Evolutionary conservation across 2,797 vertebrate species (phyloP).

Genomic region (Tapera naevia): DNA sequence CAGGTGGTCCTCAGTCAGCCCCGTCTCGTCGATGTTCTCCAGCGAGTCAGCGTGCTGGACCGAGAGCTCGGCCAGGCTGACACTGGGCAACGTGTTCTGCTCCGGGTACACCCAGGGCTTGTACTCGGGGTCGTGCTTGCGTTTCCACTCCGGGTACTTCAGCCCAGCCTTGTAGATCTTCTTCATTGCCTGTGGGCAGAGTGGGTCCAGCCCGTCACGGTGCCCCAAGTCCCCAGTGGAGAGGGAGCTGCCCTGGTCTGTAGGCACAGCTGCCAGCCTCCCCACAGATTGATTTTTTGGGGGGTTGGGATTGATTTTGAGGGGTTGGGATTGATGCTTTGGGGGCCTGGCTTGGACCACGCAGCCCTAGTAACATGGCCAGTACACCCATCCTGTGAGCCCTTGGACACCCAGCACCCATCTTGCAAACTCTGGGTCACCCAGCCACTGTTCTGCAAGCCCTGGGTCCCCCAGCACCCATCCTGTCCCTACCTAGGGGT

Average conservation of each 20-base stretch:
- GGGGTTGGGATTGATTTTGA: background rate
- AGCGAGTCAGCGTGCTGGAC: slow-evolving; percentile 82
- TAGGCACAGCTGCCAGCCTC: background rate
- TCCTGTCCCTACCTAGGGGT: background rate
- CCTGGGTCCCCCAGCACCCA: background rate
- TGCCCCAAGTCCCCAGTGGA: background rate
- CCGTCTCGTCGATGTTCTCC: slow-evolving; percentile 86
- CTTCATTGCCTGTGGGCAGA: slow-evolving; percentile 80
- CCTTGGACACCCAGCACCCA: background rate
- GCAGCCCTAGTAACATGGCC: background rate
- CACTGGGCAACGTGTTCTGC: slow-evolving; percentile 81
- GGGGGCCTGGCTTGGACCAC: background rate
- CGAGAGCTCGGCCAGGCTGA: slow-evolving; percentile 76
- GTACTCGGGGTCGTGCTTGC: slow-evolving; percentile 79
- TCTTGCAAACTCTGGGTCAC: background rate
- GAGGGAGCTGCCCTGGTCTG: no score
- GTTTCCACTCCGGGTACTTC: slow-evolving; percentile 88
- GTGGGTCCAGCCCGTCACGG: accelerated
- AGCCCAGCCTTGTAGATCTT: slow-evolving; percentile 89
- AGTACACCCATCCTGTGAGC: background rate
- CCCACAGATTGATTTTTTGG: accelerated
- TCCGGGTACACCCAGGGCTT: slow-evolving; percentile 87
- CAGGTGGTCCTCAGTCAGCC: slow-evolving; percentile 78
- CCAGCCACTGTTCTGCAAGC: no score
- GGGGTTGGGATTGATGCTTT: no score